Base-by-base conservation (phyloP, 2,888 invertebrate species). In the Trisateles emortualis region DNA sequence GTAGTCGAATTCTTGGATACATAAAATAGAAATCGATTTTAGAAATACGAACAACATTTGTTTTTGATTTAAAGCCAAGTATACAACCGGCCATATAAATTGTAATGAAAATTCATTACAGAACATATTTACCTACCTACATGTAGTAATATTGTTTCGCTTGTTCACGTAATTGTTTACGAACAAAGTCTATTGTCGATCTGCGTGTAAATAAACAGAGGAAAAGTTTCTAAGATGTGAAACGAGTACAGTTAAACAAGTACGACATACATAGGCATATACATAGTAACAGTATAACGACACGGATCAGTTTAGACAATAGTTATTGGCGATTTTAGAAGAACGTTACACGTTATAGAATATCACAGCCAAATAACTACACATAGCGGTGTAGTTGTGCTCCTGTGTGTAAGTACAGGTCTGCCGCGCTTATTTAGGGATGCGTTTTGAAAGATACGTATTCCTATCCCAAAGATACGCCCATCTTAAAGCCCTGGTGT, bases 51-150 rank as follows among this genome's bases (percentile, higher is more conserved):
- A 51, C 42, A 66, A 59, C 32, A 35, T 55, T 35, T 52, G 47
- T 50, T 39, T 45, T 49, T 55, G 51, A 64, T 64, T 58, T 52
- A 50, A 59, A 56, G 51, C 39, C 35, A 33, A 33, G 33, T 33
- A 33, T 33, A 33, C 33, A 14, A 14, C 33, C 33, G 13, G 46
- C 41, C 47, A 45, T 62, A 47, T 58, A 61, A 49, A 55, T 68
- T 64, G 55, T 61, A 64, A 54, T 59, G 54, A 62, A 55, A 62
- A 57, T 68, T 68, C 16, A 59, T 59, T 49, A 62, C 52, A 14
- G 55, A 38, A 22, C 29, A 54, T 60, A 59, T 68, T 61, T 64
- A 52, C 44, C 40, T 64, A 52, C 44, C 40, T 35, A 48, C 58
- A 53, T 55, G 45, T 45, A 59, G 39, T 53, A 59, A 62, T 55